Evolutionary conservation across 2,797 vertebrate genomes (phyloP).

Genomic region (Mormyrus hasselquistii): DNA sequence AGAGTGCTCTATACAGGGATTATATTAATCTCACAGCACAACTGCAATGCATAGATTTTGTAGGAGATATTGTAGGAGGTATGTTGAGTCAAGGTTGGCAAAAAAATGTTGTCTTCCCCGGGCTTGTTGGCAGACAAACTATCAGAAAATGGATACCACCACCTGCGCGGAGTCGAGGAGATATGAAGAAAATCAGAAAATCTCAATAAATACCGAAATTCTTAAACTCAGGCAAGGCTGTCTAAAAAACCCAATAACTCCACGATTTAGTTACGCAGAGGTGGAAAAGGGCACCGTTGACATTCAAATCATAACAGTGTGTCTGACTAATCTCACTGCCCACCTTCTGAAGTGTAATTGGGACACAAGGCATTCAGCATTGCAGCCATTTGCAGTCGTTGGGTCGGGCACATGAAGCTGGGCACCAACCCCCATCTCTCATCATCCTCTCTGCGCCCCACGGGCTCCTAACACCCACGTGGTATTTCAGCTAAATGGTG

Average conservation of each 20-base stretch:
- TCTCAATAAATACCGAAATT: neutral
- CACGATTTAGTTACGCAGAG: neutral
- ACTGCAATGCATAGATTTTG: conserved; percentile 1
- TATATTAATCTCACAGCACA: neutral
- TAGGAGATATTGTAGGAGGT: neutral
- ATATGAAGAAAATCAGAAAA: neutral
- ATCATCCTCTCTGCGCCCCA: neutral
- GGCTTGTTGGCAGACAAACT: neutral
- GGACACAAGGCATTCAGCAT: neutral
- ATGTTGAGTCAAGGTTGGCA: neutral
- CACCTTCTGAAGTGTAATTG: neutral
- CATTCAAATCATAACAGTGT: conserved; percentile 4
- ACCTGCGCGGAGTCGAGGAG: neutral
- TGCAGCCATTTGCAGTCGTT: neutral
- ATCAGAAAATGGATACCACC: neutral
- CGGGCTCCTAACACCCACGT: neutral
- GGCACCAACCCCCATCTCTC: neutral
- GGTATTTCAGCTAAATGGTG: neutral
- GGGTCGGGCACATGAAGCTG: neutral
- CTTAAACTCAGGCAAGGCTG: neutral
- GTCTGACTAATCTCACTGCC: neutral
- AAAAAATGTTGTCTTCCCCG: neutral
- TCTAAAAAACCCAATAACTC: neutral
- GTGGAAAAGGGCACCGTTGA: neutral
- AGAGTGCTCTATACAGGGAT: neutral